A percentile compares a stretch with the other conserved stretches of the same genome.
Conservation (phyloP, 1,140 invertebrate species). For the Macrostomum lignano region DNA sequence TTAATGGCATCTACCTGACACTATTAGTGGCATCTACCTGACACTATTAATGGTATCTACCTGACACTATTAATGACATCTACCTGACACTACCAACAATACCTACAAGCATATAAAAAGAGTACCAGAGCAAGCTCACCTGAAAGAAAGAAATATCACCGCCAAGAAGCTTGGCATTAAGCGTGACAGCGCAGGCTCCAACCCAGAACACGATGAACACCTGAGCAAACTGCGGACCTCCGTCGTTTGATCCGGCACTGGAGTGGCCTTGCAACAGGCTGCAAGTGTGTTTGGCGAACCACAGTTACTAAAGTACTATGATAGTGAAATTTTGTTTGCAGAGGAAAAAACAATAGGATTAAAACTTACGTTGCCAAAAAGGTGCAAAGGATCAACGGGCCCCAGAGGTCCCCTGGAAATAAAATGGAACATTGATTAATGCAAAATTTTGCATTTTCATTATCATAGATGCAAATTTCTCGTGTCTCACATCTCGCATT, state of each 20-base stretch:
- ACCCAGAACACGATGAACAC: conserved; percentile 96
- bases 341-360: background rate
- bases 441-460: too few relatives aligned
- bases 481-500: too few relatives aligned
- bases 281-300: background rate
- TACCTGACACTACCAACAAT: conserved; percentile 2
- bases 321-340: background rate
- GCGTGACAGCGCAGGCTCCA: conserved; percentile 66
- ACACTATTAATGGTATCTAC: too few relatives aligned
- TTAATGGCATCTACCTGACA: too few relatives aligned
- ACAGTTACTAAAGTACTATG: conserved; percentile 2
- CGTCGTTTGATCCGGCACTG: too few relatives aligned
- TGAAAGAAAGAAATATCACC: conserved; percentile 12
- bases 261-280: too few relatives aligned
- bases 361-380: background rate
- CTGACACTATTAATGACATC: conserved; percentile 10
- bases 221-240: conserved; percentile 82
- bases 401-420: conserved; percentile 1
- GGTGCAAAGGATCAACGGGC: conserved; percentile 1
- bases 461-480: too few relatives aligned
- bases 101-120: conserved; percentile 1
- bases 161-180: conserved; percentile 65
- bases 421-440: background rate
- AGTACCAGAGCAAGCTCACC: background rate
- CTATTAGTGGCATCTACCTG: too few relatives aligned